These are phyloP conservation scores for Porites rus DNA, from an alignment of 92 coral and sea anemone species.

Conservation along the genomic window DNA sequence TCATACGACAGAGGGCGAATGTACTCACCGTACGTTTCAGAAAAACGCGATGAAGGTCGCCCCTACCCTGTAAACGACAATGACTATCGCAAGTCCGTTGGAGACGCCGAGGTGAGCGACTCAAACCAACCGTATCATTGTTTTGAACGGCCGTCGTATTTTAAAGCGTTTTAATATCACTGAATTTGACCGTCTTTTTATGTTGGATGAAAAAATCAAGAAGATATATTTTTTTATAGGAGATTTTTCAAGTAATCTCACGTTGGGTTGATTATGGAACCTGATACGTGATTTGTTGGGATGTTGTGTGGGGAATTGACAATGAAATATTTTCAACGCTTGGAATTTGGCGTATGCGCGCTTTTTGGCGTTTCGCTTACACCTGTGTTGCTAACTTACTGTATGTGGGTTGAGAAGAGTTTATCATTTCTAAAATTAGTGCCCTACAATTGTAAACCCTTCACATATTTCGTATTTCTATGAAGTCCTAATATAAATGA, in stretches of 20 bases:
- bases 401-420: constrained; percentile 21
- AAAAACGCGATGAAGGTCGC: constrained; percentile 23
- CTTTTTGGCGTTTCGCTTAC: not conserved
- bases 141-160: not conserved
- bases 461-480: not conserved
- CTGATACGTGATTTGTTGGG: constrained; percentile 25
- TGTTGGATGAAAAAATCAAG: not conserved
- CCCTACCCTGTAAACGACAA: constrained; percentile 25
- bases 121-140: not conserved
- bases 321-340: constrained; percentile 47
- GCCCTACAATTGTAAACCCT: not conserved
- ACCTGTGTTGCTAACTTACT: not conserved
- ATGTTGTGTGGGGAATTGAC: constrained; percentile 46
- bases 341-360: constrained; percentile 53
- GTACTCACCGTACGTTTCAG: constrained; percentile 14
- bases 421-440: constrained; percentile 48
- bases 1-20: constrained; percentile 43
- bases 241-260: not conserved
- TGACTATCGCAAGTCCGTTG: constrained; percentile 47
- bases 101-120: constrained; percentile 30
- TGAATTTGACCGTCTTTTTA: not conserved
- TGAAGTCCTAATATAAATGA: not conserved
- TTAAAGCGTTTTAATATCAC: not conserved
- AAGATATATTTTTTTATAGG: not conserved
- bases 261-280: constrained; percentile 29